Base-by-base conservation (phyloP, 2,113 vertebrate genomes). In the Gnathonemus longibarbis region DNA sequence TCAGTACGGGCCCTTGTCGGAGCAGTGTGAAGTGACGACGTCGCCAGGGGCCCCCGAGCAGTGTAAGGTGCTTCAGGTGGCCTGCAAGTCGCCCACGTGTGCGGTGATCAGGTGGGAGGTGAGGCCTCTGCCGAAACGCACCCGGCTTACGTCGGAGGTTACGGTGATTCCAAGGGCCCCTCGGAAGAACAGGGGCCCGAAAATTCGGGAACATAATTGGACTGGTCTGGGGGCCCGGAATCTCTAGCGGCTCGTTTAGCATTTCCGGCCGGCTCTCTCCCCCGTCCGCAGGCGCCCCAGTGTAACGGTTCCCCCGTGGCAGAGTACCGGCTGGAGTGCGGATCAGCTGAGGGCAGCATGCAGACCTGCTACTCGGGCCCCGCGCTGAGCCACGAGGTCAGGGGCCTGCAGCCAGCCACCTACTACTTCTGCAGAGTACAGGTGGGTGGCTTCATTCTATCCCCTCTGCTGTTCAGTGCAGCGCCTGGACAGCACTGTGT, bases 61-160 rank as follows among this genome's bases (percentile, higher is more conserved):
- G 19, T 99, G 98, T 94, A 97, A 92, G 90, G 91, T 96, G 62
- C 98, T 98, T 90, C 96, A 97, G 84, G 96, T 97, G 90, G 92
- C 91, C 0, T 99, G 97, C 95, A 98, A 95, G 92, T 98, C 98
- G 90, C 96, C 98, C 89, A 97, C 97, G 0, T 99, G 97, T 94
- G 97, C 97, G 88, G 96, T 98, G 88, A 95, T 99, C 91, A 97
- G 94, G 0, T 99, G 98, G 98, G 98, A 99, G 96, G 98, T 99
- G 95, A 96, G 96, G 11, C 46, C 17, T n/a, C n/a, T 3, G 31
- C 8, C 19, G 45, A n/a, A 84, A 48, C 10, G 83, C 39, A 5
- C 21, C 24, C 0, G 8, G 5, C 1, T 39, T 39, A 77, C 19
- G 35, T 17, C 5, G 3, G 27, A 2, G 58, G 8, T n/a, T 62